These are phyloP conservation scores for Mesembrinibis cayennensis DNA, from an alignment of 2,113 vertebrate species.

Conservation along the genomic window DNA sequence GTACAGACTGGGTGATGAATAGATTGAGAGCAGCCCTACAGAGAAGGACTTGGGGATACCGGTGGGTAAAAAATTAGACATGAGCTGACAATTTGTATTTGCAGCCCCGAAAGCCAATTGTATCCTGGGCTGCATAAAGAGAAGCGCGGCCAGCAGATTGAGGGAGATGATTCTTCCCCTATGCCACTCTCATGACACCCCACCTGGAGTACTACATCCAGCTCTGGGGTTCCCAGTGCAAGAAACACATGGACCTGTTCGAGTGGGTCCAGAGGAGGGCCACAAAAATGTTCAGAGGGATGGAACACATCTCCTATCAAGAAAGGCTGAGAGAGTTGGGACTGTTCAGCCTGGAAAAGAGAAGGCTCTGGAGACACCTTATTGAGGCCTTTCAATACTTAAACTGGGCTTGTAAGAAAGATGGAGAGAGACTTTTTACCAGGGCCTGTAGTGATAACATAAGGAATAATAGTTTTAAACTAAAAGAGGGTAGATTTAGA, in stretches of 20 bases:
- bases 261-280: not conserved
- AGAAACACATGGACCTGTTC: not conserved
- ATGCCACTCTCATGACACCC: not conserved
- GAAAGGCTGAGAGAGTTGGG: not conserved
- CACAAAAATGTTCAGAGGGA: not conserved
- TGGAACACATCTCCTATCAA: not conserved
- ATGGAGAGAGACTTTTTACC: not conserved
- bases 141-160: accelerated
- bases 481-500: not conserved
- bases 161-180: not conserved
- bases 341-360: not conserved
- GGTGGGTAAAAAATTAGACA: too few species aligned
- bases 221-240: not conserved
- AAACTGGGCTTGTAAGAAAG: not conserved
- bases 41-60: not conserved
- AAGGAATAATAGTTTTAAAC: not conserved
- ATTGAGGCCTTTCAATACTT: not conserved
- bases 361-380: not conserved
- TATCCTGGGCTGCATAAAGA: not conserved
- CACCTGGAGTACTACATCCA: not conserved
- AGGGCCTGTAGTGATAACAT: not conserved
- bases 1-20: not conserved
- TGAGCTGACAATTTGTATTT: too few species aligned
- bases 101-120: too few species aligned
- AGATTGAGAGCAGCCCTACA: not conserved